Percentiles rank a stretch among this genome's conserved stretches.
Conservation (phyloP, 2,888 invertebrate genomes). For the Latheticus oryzae region DNA sequence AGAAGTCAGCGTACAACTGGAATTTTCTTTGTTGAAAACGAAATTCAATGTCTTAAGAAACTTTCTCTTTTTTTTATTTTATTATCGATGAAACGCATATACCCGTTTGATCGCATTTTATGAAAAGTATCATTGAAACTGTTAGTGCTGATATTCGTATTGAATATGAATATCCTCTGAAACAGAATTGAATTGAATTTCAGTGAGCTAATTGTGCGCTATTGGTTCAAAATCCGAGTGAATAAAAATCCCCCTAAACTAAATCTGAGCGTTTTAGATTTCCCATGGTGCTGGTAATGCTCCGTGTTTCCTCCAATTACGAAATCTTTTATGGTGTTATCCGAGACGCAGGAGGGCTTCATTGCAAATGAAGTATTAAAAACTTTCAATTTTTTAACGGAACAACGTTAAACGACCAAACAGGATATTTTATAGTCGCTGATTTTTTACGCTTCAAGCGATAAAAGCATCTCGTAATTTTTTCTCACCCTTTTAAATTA, state of each 20-base stretch:
- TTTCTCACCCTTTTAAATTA: conserved; percentile 35
- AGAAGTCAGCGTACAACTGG: too few relatives aligned
- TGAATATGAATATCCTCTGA: too few relatives aligned
- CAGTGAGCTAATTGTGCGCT: conserved; percentile 5
- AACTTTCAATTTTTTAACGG: conserved; percentile 16
- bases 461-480: conserved; percentile 26
- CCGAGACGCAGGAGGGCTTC: conserved; percentile 11
- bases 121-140: too few relatives aligned
- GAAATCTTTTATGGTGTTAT: conserved; percentile 22
- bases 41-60: too few relatives aligned
- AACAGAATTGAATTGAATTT: neutral
- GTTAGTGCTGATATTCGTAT: too few relatives aligned
- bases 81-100: too few relatives aligned
- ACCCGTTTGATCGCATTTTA: too few relatives aligned
- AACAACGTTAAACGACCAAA: conserved; percentile 12
- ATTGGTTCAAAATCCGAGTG: conserved; percentile 2
- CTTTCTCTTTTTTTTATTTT: too few relatives aligned
- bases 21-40: too few relatives aligned
- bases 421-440: conserved; percentile 13
- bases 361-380: conserved; percentile 28
- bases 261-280: conserved; percentile 11
- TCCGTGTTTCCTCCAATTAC: conserved; percentile 17
- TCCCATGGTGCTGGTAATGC: conserved; percentile 20
- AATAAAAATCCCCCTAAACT: conserved; percentile 10
- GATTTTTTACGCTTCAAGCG: conserved; percentile 22